Conservation (phyloP, 2,113 vertebrate genomes). For the Danionella cerebrum region DNA sequence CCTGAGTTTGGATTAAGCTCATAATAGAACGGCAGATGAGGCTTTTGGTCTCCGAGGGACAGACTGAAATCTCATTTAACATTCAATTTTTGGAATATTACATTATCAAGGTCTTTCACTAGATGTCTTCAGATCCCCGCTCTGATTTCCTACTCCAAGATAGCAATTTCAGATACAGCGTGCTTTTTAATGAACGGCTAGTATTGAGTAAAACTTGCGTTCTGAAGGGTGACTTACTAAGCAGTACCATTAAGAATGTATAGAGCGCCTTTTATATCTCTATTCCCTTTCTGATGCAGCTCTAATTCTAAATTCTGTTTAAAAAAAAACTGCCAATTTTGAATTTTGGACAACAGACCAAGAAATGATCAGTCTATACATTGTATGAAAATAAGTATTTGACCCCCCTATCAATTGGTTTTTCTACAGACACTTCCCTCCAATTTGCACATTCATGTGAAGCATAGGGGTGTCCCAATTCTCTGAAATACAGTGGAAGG, state of each 20-base stretch:
- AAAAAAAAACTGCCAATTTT: no score
- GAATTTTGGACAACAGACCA: no score
- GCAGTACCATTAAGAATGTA: not conserved
- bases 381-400: no score
- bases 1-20: constrained; percentile 11
- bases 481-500: no score
- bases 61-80: not conserved
- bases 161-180: not conserved
- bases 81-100: constrained; percentile 3
- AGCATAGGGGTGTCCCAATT: no score
- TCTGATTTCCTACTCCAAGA: not conserved
- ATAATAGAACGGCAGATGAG: constrained; percentile 7
- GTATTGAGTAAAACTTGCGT: not conserved
- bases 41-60: not conserved
- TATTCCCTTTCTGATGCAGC: not conserved
- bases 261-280: not conserved
- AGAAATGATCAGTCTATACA: no score
- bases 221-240: not conserved
- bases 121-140: not conserved
- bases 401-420: no score
- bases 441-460: no score
- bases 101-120: constrained; percentile 1
- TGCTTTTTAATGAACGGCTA: not conserved
- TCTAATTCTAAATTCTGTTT: not conserved
- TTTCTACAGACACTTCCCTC: no score